Base-by-base conservation (phyloP, 2,113 vertebrate genomes). In the Carassius auratus region DNA sequence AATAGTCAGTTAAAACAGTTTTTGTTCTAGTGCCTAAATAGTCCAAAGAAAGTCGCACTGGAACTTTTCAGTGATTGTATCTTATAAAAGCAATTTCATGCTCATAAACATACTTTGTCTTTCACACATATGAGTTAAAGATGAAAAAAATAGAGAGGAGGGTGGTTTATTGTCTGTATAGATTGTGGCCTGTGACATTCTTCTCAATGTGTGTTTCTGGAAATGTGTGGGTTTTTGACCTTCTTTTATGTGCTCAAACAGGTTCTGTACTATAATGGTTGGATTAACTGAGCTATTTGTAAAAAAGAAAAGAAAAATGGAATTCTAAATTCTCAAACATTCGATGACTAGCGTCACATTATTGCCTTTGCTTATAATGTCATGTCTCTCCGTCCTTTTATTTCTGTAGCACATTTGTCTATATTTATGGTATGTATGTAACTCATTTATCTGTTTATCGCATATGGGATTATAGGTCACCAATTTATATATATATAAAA, bases 231-330 rank as follows among this genome's bases (percentile, higher is more conserved):
- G 15, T 38, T 8, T 69, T 17, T 38, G 33, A 38, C 33, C 3
- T 38, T 5, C 2, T 30, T 59, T 19, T 21, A 36, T 38, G 10
- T 19, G 8, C 5, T 17, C 4, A 10, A 36, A 71, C 68, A 74
- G 10, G 74, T 26, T 52, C 4, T 52, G 12, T 3, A 3, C 13
- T 26, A 8, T 26, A 50, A 13, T 69, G 30, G 8, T 4, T 76
- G 48, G 48, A 76, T 76, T 76, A 76, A 55, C 74, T 52, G 13
- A 76, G 52, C 74, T 26, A 50, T 76, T 50, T 76, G 36, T 38
- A 38, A 38, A 42, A 38, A 42, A 42, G 5, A 36, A 8, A 36
- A 69, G 36, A 69, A 21, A 69, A 69, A 69, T 5, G 6, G 14
- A 15, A 69, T 69, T 69, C 7, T 69, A 7, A 69, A 52, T 26